phyloP scores from a whole-genome alignment of 2,888 invertebrate species.

The Lapara coniferarum region DNA sequence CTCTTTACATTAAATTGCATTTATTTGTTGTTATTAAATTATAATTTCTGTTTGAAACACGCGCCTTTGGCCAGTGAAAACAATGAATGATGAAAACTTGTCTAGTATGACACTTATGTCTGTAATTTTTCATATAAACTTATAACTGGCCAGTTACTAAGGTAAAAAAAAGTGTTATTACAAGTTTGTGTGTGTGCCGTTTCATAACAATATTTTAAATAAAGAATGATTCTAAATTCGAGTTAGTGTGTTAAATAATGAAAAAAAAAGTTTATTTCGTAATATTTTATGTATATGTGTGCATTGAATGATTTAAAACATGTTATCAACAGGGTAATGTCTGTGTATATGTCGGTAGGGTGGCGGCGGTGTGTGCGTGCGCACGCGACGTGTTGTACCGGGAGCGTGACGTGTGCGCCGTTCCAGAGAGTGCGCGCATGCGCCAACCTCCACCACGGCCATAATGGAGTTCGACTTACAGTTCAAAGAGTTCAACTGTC shows the following conservation, averaged over 20 bases:
- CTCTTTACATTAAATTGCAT: conserved; percentile 5
- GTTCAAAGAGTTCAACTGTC: conserved; percentile 41
- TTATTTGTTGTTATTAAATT: conserved; percentile 5
- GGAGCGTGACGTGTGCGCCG: conserved; percentile 71
- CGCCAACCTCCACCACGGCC: conserved; percentile 39
- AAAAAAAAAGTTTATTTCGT: neutral
- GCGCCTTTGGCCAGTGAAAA: neutral
- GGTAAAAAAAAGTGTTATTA: neutral
- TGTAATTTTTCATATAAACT: neutral
- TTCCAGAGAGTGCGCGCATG: conserved; percentile 66
- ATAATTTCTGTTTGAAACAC: neutral
- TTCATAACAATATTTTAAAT: neutral
- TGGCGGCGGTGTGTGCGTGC: conserved; percentile 39
- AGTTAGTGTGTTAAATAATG: neutral
- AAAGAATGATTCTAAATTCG: neutral
- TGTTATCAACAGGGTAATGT: conserved; percentile 6
- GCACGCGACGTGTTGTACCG: conserved; percentile 50
- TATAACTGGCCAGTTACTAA: neutral
- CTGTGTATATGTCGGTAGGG: conserved; percentile 33
- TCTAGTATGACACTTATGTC: neutral
- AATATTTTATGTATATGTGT: neutral
- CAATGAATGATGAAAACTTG: neutral
- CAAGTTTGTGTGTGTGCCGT: neutral
- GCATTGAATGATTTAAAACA: conserved; percentile 6
- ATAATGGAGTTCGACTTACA: conserved; percentile 40